These are phyloP conservation scores for Brachyhypopomus occidentalis DNA, from an alignment of 2,113 vertebrate genomes.

Conservation along the genomic window DNA sequence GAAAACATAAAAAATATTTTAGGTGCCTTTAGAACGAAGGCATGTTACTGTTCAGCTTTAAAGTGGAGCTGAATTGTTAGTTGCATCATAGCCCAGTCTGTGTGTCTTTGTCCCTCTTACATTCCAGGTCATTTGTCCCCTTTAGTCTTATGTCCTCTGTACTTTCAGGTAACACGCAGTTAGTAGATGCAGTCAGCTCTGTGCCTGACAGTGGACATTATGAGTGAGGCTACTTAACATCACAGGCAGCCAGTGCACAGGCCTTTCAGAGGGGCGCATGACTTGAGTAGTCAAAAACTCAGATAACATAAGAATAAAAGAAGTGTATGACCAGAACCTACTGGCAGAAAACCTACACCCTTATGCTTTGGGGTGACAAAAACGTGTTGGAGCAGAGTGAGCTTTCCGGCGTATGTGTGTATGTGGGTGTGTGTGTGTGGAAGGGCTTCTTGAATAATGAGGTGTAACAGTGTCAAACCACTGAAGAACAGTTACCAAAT, in stretches of 20 bases:
- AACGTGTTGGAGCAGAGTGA: not conserved
- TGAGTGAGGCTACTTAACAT: not conserved
- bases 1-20: too few relatives aligned
- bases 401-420: not conserved
- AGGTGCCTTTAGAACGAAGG: not conserved
- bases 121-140: not conserved
- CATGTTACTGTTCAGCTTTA: not conserved
- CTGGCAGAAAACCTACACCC: too few relatives aligned
- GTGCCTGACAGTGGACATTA: not conserved
- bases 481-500: not conserved
- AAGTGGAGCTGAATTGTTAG: not conserved
- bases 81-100: not conserved
- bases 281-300: not conserved
- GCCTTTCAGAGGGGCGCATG: not conserved
- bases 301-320: not conserved
- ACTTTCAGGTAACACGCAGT: not conserved
- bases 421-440: not conserved
- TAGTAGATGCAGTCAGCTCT: conserved; percentile 13
- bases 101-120: not conserved
- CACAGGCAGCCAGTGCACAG: conserved; percentile 13
- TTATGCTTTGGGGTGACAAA: not conserved
- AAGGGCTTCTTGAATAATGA: not conserved
- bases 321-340: not conserved
- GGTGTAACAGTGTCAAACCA: not conserved
- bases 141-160: not conserved